phyloP scores from a whole-genome alignment of 2,888 invertebrate genomes.

The Furcula furcula region DNA sequence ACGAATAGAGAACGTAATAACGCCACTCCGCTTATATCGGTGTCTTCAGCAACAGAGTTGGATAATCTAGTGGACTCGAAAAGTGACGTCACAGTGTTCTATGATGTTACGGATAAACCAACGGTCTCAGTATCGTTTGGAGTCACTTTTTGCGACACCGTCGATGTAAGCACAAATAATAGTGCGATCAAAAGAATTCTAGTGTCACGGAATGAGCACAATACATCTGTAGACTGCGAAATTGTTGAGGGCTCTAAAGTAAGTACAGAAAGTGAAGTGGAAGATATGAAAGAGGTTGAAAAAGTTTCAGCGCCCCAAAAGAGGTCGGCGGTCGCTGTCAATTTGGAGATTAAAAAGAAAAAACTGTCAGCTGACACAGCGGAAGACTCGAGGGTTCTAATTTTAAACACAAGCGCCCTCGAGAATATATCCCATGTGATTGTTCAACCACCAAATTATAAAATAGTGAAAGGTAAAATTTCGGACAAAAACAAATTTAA shows the following conservation, averaged over 20 bases:
- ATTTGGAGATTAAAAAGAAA: slow-evolving; percentile 69
- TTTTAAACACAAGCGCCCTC: slow-evolving; percentile 73
- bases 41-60: slow-evolving; percentile 40
- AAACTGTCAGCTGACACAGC: slow-evolving; percentile 45
- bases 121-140: slow-evolving; percentile 50
- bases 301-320: slow-evolving; percentile 37
- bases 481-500: slow-evolving; percentile 47
- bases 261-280: slow-evolving; percentile 40
- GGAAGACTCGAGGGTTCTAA: slow-evolving; percentile 69
- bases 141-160: slow-evolving; percentile 43
- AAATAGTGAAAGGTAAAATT: slow-evolving; percentile 64
- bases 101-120: slow-evolving; percentile 33
- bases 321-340: slow-evolving; percentile 54
- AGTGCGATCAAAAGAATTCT: slow-evolving; percentile 48
- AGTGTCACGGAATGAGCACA: slow-evolving; percentile 37
- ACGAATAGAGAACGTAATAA: slow-evolving; percentile 7
- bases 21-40: slow-evolving; percentile 22
- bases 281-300: slow-evolving; percentile 37
- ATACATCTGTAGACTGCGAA: slow-evolving; percentile 52
- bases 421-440: slow-evolving; percentile 71
- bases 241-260: slow-evolving; percentile 43
- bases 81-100: slow-evolving; percentile 36
- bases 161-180: slow-evolving; percentile 53
- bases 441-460: slow-evolving; percentile 75
- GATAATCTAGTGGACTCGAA: slow-evolving; percentile 13